Evolutionary conservation across 2,113 vertebrate species (phyloP).

Genomic region (Procavia capensis): DNA sequence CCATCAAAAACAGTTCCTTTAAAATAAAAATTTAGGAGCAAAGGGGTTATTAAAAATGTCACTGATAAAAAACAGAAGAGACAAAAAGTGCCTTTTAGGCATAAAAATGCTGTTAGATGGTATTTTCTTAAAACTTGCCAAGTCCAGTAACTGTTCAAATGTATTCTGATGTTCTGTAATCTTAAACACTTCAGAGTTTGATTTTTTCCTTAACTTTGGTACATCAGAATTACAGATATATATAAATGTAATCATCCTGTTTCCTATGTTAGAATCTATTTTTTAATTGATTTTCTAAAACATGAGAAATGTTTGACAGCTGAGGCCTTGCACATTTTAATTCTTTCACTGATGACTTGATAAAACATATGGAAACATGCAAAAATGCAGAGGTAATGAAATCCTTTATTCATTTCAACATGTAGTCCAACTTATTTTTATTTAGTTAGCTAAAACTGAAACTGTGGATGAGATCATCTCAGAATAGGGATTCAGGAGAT

Average conservation of each 20-base stretch:
- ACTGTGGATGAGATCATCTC: not conserved
- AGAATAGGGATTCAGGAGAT: not conserved
- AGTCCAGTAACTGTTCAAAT: slow-evolving; percentile 37
- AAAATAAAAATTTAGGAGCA: too few species aligned
- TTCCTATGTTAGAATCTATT: slow-evolving; percentile 23
- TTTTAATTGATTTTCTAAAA: slow-evolving; percentile 42
- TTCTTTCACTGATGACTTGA: slow-evolving; percentile 34
- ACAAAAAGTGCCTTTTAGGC: not conserved
- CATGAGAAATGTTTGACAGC: not conserved
- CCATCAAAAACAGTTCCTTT: too few species aligned
- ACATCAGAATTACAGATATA: not conserved
- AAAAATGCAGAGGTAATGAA: slow-evolving; percentile 3
- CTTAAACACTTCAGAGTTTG: slow-evolving; percentile 52
- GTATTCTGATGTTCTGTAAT: slow-evolving; percentile 48
- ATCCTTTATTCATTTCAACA: slow-evolving; percentile 9
- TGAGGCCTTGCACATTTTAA: slow-evolving; percentile 2
- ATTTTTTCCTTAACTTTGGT: not conserved
- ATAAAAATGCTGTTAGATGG: not conserved
- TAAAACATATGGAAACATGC: slow-evolving; percentile 14
- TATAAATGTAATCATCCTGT: slow-evolving; percentile 22
- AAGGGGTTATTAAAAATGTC: not conserved
- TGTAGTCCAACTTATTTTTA: slow-evolving; percentile 17
- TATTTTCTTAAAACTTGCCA: slow-evolving; percentile 43
- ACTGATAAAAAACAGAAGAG: slow-evolving; percentile 3
- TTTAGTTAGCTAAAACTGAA: not conserved